Percentiles rank a stretch among this genome's conserved stretches.
These are phyloP conservation scores for Diacarnus erythraeanus DNA, from an alignment of 37 sponge, comb jelly and placozoan genomes.

Conservation along the genomic window DNA sequence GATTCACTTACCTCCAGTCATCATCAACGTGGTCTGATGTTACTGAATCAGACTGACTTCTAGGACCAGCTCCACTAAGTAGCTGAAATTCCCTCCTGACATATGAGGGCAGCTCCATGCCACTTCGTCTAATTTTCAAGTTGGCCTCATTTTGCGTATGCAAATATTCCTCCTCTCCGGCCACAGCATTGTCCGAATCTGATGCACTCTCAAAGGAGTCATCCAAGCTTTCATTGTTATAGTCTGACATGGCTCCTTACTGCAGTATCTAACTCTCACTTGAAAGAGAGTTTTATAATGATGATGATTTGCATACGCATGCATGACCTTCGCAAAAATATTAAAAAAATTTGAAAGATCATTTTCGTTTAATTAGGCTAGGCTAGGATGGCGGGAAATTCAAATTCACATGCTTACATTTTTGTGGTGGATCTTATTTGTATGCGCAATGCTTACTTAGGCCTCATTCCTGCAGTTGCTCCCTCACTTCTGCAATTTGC, in stretches of 20 bases:
- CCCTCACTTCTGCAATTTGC: background rate
- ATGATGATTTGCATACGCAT: too few relatives aligned
- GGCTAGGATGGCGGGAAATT: background rate
- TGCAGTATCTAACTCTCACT: too few relatives aligned
- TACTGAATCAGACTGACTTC: background rate
- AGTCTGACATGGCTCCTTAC: constrained; percentile 27
- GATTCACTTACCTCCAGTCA: background rate
- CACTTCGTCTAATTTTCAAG: background rate
- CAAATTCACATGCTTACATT: too few relatives aligned
- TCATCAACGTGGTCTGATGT: background rate
- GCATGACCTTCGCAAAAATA: constrained; percentile 71
- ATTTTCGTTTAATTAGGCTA: background rate
- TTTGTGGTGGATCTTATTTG: background rate
- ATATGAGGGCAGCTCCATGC: background rate
- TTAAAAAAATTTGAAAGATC: background rate
- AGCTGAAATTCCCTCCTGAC: background rate
- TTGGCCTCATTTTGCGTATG: background rate
- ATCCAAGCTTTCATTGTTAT: constrained; percentile 24
- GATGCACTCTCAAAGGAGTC: constrained; percentile 52
- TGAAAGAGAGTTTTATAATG: too few relatives aligned
- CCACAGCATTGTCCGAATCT: constrained; percentile 18
- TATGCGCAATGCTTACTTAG: background rate
- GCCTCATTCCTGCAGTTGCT: background rate
- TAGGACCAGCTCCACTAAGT: background rate
- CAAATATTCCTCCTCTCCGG: background rate